Base-by-base conservation (phyloP, 2,888 invertebrate species). In the Catocala sponsa region DNA sequence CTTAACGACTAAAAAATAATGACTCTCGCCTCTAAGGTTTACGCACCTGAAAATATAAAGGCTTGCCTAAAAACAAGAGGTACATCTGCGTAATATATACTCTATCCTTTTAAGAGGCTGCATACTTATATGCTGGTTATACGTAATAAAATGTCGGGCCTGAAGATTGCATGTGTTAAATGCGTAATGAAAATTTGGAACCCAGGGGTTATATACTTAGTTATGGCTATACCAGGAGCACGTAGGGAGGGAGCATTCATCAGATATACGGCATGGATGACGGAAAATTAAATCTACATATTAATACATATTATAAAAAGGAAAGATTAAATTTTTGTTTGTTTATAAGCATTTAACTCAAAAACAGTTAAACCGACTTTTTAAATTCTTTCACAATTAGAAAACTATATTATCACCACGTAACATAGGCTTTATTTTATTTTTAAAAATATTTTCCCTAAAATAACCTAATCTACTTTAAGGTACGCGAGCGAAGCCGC, bases 1-100 rank as follows among this genome's bases (percentile, higher is more conserved):
- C 62, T 58, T 49, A 68, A 64, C 58, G 49, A 61, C 59, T 68
- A 61, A 63, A 66, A 76, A 77, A 77, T 75, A 74, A 75, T 75
- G 60, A 74, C 60, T 60, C 56, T 48, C 52, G 33, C 55, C 42
- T 68, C 57, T 55, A 59, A 55, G 35, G 53, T 35, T 56, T 48
- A 65, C 57, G 61, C 12, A 55, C 15, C 48, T 61, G 6, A 63
- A 70, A 57, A 47, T 56, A 12, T 38, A 42, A 42, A 54, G 52
- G 12, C 10, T 51, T 50, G 5, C 32, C 7, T 51, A 35, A 56
- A 38, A 63, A 63, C 10, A 35, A 52, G 12, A 7, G 33, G 10
- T 35, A 42, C 6, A 42, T 59, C 58, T 52, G 10, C n/a, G 25
- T 35, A 58, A 41, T 59, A 12, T 25, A 11, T 43, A 4, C 46